phyloP scores from a whole-genome alignment of 2,797 vertebrate genomes.

The Masticophis lateralis region DNA sequence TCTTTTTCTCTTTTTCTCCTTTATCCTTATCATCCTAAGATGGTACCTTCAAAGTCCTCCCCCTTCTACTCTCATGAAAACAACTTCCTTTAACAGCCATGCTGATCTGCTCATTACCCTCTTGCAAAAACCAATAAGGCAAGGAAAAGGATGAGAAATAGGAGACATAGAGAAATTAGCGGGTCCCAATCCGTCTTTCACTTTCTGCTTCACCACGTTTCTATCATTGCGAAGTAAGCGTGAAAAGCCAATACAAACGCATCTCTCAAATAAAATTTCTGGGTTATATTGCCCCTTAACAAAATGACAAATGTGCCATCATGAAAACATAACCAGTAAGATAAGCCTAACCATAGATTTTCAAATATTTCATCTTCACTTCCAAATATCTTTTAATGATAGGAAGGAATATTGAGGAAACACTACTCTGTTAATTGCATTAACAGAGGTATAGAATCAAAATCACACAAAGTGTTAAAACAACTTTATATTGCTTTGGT shows the following conservation, averaged over 20 bases:
- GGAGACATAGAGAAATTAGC: conserved; percentile 56
- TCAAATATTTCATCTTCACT: conserved; percentile 33
- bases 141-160: conserved; percentile 54
- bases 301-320: conserved; percentile 30
- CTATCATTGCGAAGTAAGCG: conserved; percentile 57
- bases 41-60: conserved; percentile 65
- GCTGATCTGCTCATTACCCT: conserved; percentile 70
- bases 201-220: conserved; percentile 59
- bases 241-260: conserved; percentile 50
- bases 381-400: conserved; percentile 47
- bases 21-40: conserved; percentile 54
- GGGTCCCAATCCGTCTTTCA: conserved; percentile 54
- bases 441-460: neutral
- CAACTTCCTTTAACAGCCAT: conserved; percentile 66
- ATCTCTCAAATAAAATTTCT: conserved; percentile 47
- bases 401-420: conserved; percentile 14
- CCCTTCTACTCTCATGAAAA: conserved; percentile 59
- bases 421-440: neutral
- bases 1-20: neutral
- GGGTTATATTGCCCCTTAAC: conserved; percentile 40
- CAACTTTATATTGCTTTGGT: neutral
- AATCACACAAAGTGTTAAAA: neutral
- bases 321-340: conserved; percentile 13
- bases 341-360: conserved; percentile 13
- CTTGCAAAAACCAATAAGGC: conserved; percentile 65